Evolutionary conservation across 92 coral and sea anemone genomes (phyloP).

Genomic region (Zoanthus solanderi): DNA sequence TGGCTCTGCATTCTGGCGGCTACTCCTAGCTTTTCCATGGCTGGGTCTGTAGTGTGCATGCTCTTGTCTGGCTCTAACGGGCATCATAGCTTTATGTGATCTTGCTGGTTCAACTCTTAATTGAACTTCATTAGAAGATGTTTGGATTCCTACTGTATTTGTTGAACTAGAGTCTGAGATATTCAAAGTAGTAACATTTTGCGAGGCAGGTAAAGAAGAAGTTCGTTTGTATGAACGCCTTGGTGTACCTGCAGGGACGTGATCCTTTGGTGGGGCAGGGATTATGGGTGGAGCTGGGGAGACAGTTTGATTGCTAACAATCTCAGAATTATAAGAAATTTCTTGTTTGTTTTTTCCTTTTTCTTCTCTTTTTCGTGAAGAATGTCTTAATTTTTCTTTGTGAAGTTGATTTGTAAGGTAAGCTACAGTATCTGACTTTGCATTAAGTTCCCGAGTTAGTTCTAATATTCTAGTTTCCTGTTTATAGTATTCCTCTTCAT

Average conservation of each 20-base stretch:
- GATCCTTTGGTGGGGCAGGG: conserved; percentile 89
- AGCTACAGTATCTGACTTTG: conserved; percentile 92
- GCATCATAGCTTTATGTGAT: conserved; percentile 85
- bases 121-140: conserved; percentile 89
- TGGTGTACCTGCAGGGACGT: conserved; percentile 63
- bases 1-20: conserved; percentile 63
- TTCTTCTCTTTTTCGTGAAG: conserved; percentile 58
- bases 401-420: conserved; percentile 96
- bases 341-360: conserved; percentile 41
- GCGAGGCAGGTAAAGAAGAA: conserved; percentile 76
- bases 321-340: conserved; percentile 24
- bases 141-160: conserved; percentile 86
- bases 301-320: conserved; percentile 15
- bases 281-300: conserved; percentile 52
- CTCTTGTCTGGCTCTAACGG: conserved; percentile 73
- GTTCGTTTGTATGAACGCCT: conserved; percentile 80
- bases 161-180: conserved; percentile 67
- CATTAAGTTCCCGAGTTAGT: conserved; percentile 84
- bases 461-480: conserved; percentile 74
- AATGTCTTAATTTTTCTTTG: conserved; percentile 77
- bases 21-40: conserved; percentile 72
- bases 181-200: conserved; percentile 63
- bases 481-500: conserved; percentile 67
- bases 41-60: conserved; percentile 85
- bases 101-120: conserved; percentile 85